These are phyloP conservation scores for Oryzias melastigma DNA, from an alignment of 2,113 vertebrate species.

Conservation along the genomic window DNA sequence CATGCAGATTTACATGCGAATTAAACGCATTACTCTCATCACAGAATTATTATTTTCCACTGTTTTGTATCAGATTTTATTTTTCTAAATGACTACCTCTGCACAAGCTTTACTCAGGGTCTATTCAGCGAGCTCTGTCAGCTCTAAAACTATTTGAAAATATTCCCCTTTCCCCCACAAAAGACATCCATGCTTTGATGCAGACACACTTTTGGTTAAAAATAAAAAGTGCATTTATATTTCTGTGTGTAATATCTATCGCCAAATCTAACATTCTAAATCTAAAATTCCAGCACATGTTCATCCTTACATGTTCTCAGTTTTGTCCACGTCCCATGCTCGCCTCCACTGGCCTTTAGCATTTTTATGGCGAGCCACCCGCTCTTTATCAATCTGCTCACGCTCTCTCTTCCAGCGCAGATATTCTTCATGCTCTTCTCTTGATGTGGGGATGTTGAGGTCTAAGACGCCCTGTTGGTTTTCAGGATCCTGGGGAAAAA, in stretches of 20 bases:
- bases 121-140: no score
- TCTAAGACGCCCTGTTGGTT: slow-evolving; percentile 64
- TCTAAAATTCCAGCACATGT: no score
- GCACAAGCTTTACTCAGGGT: no score
- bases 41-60: no score
- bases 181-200: background rate
- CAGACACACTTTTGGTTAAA: background rate
- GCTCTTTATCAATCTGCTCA: slow-evolving; percentile 89
- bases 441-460: slow-evolving; percentile 71
- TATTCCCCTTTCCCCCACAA: background rate
- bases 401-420: slow-evolving; percentile 91
- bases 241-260: no score
- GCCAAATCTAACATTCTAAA: no score
- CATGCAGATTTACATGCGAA: no score
- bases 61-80: no score
- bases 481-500: slow-evolving; percentile 65
- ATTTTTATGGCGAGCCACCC: slow-evolving; percentile 90
- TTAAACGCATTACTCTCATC: no score
- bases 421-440: slow-evolving; percentile 85
- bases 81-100: no score
- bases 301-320: slow-evolving; percentile 86
- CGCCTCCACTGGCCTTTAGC: slow-evolving; percentile 94
- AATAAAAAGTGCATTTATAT: background rate
- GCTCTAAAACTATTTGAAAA: no score
- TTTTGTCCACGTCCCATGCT: slow-evolving; percentile 95